Evolutionary conservation across 2,113 vertebrate genomes (phyloP).

Genomic region (Lagopus leucura): DNA sequence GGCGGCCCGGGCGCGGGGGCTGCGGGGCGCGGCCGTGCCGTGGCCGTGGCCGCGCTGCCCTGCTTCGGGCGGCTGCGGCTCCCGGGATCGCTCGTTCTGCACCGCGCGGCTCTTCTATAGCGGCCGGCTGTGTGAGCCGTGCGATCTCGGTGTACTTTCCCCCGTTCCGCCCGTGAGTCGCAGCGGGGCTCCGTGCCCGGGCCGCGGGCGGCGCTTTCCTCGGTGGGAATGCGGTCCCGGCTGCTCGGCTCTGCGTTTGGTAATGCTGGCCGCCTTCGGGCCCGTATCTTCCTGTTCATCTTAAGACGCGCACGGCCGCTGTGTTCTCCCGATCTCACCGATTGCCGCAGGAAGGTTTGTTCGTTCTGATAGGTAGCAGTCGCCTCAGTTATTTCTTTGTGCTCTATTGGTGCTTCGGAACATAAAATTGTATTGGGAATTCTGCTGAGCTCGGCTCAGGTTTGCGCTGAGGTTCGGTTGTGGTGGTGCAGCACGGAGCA

Average conservation of each 20-base stretch:
- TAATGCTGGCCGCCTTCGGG: background rate
- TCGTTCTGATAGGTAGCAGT: background rate
- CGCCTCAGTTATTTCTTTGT: background rate
- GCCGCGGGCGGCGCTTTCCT: background rate
- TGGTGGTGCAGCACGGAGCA: background rate
- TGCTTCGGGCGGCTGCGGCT: accelerated
- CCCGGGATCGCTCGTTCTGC: accelerated
- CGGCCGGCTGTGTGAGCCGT: background rate
- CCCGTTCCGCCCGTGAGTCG: background rate
- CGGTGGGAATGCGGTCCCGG: too few relatives aligned
- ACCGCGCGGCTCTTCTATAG: accelerated
- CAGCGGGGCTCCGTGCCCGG: background rate
- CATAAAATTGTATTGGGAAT: accelerated
- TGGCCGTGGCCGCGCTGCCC: background rate
- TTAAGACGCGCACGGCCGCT: background rate
- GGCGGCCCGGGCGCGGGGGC: background rate
- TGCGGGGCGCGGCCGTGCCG: background rate
- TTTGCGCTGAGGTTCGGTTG: background rate
- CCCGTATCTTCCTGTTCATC: background rate
- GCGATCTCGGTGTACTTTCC: background rate
- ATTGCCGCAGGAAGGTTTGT: background rate
- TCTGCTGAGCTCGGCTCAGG: background rate
- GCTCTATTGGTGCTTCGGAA: background rate
- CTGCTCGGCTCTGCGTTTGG: background rate
- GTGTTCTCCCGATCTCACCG: accelerated